Percentiles rank a stretch among this genome's conserved stretches.
These are phyloP conservation scores for Diprion similis DNA, from an alignment of 1,140 invertebrate genomes.

Conservation along the genomic window DNA sequence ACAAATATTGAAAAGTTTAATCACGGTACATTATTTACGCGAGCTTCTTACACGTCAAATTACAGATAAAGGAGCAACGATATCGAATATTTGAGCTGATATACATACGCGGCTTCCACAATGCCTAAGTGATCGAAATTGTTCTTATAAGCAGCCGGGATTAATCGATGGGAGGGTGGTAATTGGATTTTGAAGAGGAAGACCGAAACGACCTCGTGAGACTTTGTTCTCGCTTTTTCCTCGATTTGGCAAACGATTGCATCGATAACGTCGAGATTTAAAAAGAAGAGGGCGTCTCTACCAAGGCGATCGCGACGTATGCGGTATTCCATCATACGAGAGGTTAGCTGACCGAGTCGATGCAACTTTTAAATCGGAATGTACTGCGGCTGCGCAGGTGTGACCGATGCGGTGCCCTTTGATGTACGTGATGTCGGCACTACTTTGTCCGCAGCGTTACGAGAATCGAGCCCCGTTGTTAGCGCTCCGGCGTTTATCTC, in stretches of 20 bases:
- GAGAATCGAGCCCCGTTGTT: constrained; percentile 14
- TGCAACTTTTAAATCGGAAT: constrained; percentile 41
- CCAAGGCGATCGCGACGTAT: neutral
- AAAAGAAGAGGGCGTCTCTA: constrained; percentile 19
- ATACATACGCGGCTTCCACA: no score
- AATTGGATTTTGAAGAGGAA: no score
- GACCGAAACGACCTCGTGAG: no score
- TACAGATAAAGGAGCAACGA: no score
- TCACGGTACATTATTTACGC: no score
- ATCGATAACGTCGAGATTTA: neutral
- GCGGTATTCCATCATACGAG: neutral
- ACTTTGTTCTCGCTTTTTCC: neutral
- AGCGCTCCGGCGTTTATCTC: constrained; percentile 14
- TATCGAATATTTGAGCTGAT: no score
- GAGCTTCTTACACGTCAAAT: no score
- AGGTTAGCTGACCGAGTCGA: neutral
- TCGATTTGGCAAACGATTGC: constrained; percentile 11
- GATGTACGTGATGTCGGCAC: constrained; percentile 48
- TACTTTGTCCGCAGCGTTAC: constrained; percentile 51
- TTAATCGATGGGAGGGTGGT: no score
- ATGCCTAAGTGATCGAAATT: no score
- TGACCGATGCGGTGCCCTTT: constrained; percentile 57
- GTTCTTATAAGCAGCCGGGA: no score
- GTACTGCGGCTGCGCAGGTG: constrained; percentile 54
- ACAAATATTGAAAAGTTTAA: no score